These are phyloP conservation scores for Streptopelia turtur DNA, from an alignment of 2,797 vertebrate species.

Conservation along the genomic window DNA sequence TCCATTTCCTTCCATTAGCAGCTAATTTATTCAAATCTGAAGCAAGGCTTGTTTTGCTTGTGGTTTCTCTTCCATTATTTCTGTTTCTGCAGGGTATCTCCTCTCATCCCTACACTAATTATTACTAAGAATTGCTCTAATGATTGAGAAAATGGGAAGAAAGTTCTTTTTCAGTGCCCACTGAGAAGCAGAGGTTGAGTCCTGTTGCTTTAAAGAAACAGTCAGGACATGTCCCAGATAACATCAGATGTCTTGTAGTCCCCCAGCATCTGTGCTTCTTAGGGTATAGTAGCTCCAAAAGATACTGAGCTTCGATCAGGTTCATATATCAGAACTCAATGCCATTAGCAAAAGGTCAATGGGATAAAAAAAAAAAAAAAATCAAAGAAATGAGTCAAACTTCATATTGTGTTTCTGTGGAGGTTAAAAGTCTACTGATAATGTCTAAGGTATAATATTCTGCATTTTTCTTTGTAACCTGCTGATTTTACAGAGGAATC, in stretches of 20 bases:
- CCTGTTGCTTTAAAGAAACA: background rate
- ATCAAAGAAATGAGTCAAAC: background rate
- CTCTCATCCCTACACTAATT: background rate
- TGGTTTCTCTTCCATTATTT: conserved; percentile 6
- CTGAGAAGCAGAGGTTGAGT: background rate
- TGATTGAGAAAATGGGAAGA: background rate
- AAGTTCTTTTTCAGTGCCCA: background rate
- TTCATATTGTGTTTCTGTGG: background rate
- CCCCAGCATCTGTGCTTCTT: background rate
- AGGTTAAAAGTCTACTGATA: background rate
- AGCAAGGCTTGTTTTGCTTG: background rate
- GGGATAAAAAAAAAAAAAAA: background rate
- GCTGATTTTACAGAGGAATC: background rate
- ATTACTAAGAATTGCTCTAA: background rate
- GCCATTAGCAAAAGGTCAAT: background rate
- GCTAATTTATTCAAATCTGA: conserved; percentile 45
- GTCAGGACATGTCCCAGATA: background rate
- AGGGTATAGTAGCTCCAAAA: background rate
- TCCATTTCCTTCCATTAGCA: background rate
- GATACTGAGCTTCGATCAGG: background rate
- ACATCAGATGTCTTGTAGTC: background rate
- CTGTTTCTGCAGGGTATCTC: background rate
- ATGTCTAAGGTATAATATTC: background rate
- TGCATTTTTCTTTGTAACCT: background rate
- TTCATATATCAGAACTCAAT: background rate